Evolutionary conservation across 2,797 vertebrate genomes (phyloP), one percentile per base, ranked within the genome.

Genomic region (Benthosema pterotum): DNA sequence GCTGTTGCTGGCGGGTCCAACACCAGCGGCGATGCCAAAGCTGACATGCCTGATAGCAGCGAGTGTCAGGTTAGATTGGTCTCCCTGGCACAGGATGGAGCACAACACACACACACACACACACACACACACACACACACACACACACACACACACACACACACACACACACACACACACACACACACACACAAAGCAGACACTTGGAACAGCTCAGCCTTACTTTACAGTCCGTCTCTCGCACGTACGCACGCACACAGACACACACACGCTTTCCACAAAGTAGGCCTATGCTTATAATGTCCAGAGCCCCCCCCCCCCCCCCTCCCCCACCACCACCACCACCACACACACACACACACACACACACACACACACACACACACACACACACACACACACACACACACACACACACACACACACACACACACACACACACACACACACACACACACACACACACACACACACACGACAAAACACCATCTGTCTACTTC

Each of bases 401-500:
- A 59, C 18, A 42, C 56, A 61, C 56, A 67, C 28, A 59, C 12
- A 5, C 54, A 45, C 22, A 57, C 73, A 71, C 42, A 73, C 16
- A 65, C 43, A 58, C 18, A 25, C 6, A 22, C 17, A 52, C 13
- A 15, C 15, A 18, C 8, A 46, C 56, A 61, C 56, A 67, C 28
- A 59, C 12, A 5, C 54, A 45, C 22, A 57, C 73, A 71, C 42
- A 73, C 16, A 65, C 43, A 58, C 18, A 25, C 6, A 22, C 17
- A 52, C 13, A 15, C 15, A 18, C 8, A 46, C 13, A 45, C 17
- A 48, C 19, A 69, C 32, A 67, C 49, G 67, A 68, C 67, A 60
- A 74, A 72, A 70, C 64, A 79, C 69, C 80, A 83, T 77, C 80
- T 82, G 74, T 67, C 66, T 60, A 65, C 71, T 72, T 79, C 65